These are phyloP conservation scores for Nemotelus pantherinus DNA, from an alignment of 2,888 invertebrate genomes.

Conservation along the genomic window DNA sequence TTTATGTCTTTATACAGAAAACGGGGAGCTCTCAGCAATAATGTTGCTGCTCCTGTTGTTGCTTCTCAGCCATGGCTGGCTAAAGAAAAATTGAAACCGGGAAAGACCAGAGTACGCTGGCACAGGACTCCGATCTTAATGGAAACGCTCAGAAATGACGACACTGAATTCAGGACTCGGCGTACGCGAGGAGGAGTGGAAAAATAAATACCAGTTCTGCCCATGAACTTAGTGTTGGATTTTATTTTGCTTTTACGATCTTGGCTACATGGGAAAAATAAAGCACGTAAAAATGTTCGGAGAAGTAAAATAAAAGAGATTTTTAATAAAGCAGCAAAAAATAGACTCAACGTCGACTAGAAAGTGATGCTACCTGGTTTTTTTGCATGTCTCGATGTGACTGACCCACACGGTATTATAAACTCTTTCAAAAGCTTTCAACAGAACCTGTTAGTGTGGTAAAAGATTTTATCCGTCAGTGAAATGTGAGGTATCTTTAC, in stretches of 20 bases:
- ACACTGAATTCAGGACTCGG: background rate
- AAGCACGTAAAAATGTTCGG: constrained; percentile 24
- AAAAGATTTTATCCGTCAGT: no score
- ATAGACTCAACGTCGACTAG: background rate
- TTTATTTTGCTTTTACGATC: constrained; percentile 40
- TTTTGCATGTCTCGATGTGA: background rate
- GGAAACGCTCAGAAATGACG: background rate
- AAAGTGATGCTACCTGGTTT: background rate
- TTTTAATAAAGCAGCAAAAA: constrained; percentile 38
- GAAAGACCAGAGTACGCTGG: no score
- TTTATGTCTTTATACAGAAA: constrained; percentile 37
- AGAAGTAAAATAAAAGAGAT: constrained; percentile 35
- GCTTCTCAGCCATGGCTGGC: no score
- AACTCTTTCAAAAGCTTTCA: no score
- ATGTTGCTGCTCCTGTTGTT: background rate
- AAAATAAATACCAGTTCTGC: constrained; percentile 23
- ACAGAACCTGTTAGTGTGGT: no score
- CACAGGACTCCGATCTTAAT: background rate
- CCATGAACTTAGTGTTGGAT: constrained; percentile 34
- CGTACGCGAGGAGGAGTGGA: background rate
- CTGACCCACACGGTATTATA: background rate
- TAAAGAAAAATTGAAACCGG: no score
- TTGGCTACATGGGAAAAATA: constrained; percentile 32
- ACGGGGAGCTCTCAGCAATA: constrained; percentile 30
- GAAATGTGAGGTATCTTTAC: no score